Base-by-base conservation (phyloP, 53 echinoderm and acorn worm species). In the Patiria pectinifera region DNA sequence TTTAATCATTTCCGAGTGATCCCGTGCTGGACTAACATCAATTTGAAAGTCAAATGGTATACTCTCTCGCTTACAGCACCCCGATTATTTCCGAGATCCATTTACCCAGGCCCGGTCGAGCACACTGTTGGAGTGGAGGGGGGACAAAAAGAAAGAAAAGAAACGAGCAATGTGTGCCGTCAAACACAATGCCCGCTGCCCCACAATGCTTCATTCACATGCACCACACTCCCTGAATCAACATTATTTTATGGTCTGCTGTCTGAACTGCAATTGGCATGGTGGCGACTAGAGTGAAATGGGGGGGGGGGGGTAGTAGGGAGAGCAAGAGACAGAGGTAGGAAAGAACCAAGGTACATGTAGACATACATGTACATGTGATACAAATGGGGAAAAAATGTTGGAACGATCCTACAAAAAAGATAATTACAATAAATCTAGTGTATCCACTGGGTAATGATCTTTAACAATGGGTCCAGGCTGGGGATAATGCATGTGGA, bases 171-270 rank as follows among this genome's bases (percentile, higher is more conserved):
- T 85, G 85, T 46, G 70, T 85, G 85, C 75, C 24, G 48, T 53
- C 74, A 75, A 86, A 78, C 88, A 88, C 86, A 86, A 86, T 86
- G 49, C 72, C 75, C 71, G 22, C 23, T 49, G 72, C 86, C 88
- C 88, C 11, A 82, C 82, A 82, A 82, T 82, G 59, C 62, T 74
- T 62, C 88, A 88, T 77, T 77, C 88, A 78, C 77, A 88, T 78
- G 79, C 88, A 88, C 24, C 59, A 45, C 88, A 60, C 21, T 78
- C 88, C 43, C 88, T 88, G 88, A 88, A 88, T 88, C 76, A 88
- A 88, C 88, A 88, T 88, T 88, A 88, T 88, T 88, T 59, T 88
- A 77, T 78, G 79, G 78, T 62, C 19, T 43, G 76, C 78, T 82
- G 82, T 59, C 76, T 72, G 44, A 48, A 86, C 72, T 48, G 48